These are phyloP conservation scores for Lepisosteus oculatus DNA, from an alignment of 2,113 vertebrate genomes.

Conservation along the genomic window DNA sequence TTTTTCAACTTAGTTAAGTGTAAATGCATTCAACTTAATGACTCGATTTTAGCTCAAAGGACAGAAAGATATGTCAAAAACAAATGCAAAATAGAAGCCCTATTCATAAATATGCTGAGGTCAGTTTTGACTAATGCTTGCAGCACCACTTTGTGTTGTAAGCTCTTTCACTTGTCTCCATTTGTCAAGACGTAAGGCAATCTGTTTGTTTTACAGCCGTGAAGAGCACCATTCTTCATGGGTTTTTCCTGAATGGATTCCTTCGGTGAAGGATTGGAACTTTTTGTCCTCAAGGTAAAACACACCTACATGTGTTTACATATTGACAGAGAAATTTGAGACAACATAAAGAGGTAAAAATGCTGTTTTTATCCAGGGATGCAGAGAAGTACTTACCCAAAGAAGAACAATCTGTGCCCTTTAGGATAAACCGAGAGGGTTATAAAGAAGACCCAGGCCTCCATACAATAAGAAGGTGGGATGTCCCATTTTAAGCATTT, in stretches of 20 bases:
- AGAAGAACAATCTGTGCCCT: conserved; percentile 74
- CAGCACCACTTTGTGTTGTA: too few species aligned
- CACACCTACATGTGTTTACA: neutral
- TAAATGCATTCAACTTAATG: too few species aligned
- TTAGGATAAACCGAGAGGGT: conserved; percentile 78
- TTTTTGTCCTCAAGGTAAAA: conserved; percentile 75
- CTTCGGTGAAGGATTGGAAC: conserved; percentile 67
- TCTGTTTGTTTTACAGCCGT: conserved; percentile 57
- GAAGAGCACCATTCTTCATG: conserved; percentile 72
- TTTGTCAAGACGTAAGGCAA: too few species aligned
- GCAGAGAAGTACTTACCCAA: conserved; percentile 75
- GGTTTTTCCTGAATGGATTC: conserved; percentile 87
- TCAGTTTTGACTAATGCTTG: too few species aligned
- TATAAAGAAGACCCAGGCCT: conserved; percentile 56
- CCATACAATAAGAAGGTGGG: conserved; percentile 75
- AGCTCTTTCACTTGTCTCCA: too few species aligned
- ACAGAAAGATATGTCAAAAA: too few species aligned
- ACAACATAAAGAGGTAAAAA: neutral
- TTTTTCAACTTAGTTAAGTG: too few species aligned
- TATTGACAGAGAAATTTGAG: neutral
- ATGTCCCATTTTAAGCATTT: neutral
- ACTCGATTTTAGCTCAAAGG: too few species aligned
- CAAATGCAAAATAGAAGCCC: too few species aligned
- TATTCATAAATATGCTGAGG: too few species aligned
- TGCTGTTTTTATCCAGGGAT: conserved; percentile 60